Evolutionary conservation across 2,888 invertebrate genomes (phyloP).

Genomic region (Tholera decimalis): DNA sequence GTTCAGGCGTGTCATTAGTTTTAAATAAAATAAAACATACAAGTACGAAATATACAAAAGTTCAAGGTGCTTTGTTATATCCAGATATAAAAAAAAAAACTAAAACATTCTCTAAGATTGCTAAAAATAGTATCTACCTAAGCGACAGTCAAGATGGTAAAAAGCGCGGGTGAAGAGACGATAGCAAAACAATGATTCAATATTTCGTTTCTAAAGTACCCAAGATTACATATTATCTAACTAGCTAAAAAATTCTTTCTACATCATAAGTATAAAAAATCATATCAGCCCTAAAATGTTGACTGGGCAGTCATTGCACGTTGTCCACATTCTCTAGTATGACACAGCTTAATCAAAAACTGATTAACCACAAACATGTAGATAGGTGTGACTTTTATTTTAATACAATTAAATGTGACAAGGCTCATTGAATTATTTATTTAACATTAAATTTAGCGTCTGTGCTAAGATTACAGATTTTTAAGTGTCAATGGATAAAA

Average conservation of each 20-base stretch:
- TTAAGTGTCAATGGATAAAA: not conserved
- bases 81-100: too few species aligned
- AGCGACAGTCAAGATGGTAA: not conserved
- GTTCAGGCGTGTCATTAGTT: too few species aligned
- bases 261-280: not conserved
- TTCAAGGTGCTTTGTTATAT: too few species aligned
- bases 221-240: too few species aligned
- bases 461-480: constrained; percentile 21
- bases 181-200: not conserved
- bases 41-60: too few species aligned
- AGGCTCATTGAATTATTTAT: constrained; percentile 40
- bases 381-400: constrained; percentile 27
- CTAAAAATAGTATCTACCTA: constrained; percentile 1
- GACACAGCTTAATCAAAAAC: constrained; percentile 38
- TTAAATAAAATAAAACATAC: too few species aligned
- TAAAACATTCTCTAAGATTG: too few species aligned
- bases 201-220: not conserved
- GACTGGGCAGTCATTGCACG: constrained; percentile 12
- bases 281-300: constrained; percentile 31
- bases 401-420: constrained; percentile 24
- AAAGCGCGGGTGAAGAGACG: not conserved
- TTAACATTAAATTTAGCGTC: not conserved
- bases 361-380: constrained; percentile 10
- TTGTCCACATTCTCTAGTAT: constrained; percentile 39
- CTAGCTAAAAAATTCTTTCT: not conserved